These are phyloP conservation scores for Parambassis ranga DNA, from an alignment of 2,797 vertebrate species.

Conservation along the genomic window DNA sequence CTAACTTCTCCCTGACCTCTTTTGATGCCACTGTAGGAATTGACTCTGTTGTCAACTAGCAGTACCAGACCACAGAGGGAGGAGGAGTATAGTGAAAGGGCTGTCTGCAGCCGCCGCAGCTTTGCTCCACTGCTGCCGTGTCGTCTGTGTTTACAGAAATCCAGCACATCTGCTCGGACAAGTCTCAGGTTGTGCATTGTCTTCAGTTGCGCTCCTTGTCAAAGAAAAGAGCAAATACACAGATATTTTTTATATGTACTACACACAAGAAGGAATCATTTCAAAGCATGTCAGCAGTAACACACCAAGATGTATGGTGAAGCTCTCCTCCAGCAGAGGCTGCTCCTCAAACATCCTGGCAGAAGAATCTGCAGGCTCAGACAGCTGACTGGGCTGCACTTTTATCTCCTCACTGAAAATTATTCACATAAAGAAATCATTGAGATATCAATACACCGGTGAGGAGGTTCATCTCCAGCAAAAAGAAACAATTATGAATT, in stretches of 20 bases:
- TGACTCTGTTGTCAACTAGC: conserved; percentile 95
- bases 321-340: conserved; percentile 94
- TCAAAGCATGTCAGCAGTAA: not conserved
- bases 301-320: conserved; percentile 96
- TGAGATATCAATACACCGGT: not conserved
- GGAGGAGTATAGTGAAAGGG: conserved; percentile 93
- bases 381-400: conserved; percentile 88
- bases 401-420: conserved; percentile 93
- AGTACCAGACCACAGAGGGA: conserved; percentile 94
- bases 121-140: conserved; percentile 90
- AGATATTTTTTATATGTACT: too few relatives aligned
- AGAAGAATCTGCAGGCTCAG: conserved; percentile 82
- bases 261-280: too few relatives aligned
- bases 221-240: not conserved
- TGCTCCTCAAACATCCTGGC: conserved; percentile 92
- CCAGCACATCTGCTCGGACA: conserved; percentile 90
- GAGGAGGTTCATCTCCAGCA: not conserved
- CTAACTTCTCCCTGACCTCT: conserved; percentile 83
- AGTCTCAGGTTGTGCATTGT: conserved; percentile 98
- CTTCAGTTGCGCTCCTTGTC: conserved; percentile 92
- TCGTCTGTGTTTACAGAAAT: conserved; percentile 93
- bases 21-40: conserved; percentile 97
- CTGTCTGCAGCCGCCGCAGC: conserved; percentile 91
- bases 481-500: too few relatives aligned
- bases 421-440: not conserved